Evolutionary conservation across 2,888 invertebrate genomes (phyloP).

Genomic region (Drosophila peninsularis): DNA sequence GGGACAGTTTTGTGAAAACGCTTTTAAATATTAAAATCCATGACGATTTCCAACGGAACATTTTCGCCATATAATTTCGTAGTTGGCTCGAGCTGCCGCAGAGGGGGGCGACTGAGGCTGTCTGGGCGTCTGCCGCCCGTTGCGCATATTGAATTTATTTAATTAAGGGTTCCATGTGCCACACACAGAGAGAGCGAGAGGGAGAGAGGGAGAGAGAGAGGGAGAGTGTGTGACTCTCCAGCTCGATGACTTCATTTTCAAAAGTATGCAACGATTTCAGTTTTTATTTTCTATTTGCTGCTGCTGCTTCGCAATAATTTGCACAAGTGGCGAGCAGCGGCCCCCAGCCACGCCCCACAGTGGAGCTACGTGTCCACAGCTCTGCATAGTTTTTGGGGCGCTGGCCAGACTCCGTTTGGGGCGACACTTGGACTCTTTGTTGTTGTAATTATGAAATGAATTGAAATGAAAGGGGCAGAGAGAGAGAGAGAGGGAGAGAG

Average conservation of each 20-base stretch:
- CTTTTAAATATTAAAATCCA: constrained; percentile 84
- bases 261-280: constrained; percentile 69
- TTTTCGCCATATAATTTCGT: constrained; percentile 75
- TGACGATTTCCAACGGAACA: constrained; percentile 81
- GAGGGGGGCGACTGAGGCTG: not conserved
- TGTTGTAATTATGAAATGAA: constrained; percentile 54
- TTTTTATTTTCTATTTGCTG: constrained; percentile 7
- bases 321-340: constrained; percentile 56
- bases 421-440: constrained; percentile 20
- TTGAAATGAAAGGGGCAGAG: constrained; percentile 31
- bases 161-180: constrained; percentile 81
- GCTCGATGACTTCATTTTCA: constrained; percentile 82
- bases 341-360: not conserved
- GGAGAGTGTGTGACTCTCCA: constrained; percentile 49
- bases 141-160: constrained; percentile 84
- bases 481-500: constrained; percentile 27
- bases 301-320: too few species aligned
- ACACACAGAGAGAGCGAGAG: constrained; percentile 24
- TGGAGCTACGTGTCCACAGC: constrained; percentile 64
- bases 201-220: not conserved
- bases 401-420: constrained; percentile 29
- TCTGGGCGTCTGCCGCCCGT: constrained; percentile 58
- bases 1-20: constrained; percentile 76
- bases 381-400: constrained; percentile 57
- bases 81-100: constrained; percentile 46